A percentile compares a stretch with the other conserved stretches of the same genome.
phyloP scores from a whole-genome alignment of 2,888 invertebrate genomes.

The Argyresthia goedartella region DNA sequence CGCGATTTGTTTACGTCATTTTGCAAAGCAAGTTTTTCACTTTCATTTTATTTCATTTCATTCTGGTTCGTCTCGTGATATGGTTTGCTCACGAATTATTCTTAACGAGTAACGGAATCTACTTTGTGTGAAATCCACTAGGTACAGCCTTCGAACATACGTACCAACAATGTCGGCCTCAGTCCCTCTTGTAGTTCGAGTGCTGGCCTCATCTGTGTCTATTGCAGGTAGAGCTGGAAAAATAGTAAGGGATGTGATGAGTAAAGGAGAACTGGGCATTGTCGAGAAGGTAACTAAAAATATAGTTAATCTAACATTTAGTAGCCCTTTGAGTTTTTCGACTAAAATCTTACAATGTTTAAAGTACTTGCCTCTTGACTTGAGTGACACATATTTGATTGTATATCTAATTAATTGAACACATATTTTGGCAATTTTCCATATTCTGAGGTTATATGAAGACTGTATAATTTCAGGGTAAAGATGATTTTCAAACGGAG shows the following conservation, averaged over 20 bases:
- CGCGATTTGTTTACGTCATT: no score
- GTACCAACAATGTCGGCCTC: constrained; percentile 68
- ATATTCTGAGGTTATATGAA: background rate
- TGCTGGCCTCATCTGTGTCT: constrained; percentile 83
- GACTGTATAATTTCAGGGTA: constrained; percentile 67
- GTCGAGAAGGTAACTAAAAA: constrained; percentile 83
- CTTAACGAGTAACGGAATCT: no score
- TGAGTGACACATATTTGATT: background rate
- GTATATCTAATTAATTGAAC: background rate
- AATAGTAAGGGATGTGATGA: constrained; percentile 93
- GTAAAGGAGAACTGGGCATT: constrained; percentile 89
- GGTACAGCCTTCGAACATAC: no score
- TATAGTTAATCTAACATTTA: no score
- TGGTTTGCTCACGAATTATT: no score
- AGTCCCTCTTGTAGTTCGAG: constrained; percentile 75
- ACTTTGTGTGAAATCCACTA: no score
- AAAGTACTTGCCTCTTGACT: background rate
- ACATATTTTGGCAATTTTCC: background rate
- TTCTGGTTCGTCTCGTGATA: no score
- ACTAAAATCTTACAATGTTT: background rate
- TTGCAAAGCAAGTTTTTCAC: no score
- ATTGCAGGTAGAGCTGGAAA: constrained; percentile 87
- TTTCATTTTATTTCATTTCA: no score
- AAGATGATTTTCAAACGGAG: constrained; percentile 97
- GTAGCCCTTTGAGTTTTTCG: background rate